A percentile compares a stretch with the other conserved stretches of the same genome.
phyloP scores from a whole-genome alignment of 2,888 invertebrate genomes.

The Macaria notata region DNA sequence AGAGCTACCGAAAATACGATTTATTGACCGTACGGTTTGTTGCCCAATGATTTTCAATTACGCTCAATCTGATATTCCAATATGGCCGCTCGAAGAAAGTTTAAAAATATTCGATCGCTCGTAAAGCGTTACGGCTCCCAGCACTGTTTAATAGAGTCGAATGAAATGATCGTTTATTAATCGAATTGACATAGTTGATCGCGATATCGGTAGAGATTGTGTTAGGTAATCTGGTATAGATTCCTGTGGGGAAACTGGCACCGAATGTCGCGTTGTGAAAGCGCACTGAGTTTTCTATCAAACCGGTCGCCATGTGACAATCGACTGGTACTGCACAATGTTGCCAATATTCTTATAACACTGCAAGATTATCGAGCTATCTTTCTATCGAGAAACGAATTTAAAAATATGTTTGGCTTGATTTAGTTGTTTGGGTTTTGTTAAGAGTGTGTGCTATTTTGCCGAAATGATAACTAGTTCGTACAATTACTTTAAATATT shows the following conservation, averaged over 20 bases:
- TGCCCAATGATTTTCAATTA: slow-evolving; percentile 38
- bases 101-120: slow-evolving; percentile 17
- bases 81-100: slow-evolving; percentile 19
- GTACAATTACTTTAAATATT: too few species aligned
- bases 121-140: slow-evolving; percentile 14
- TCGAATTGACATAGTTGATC: slow-evolving; percentile 1
- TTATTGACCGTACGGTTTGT: slow-evolving; percentile 31
- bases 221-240: slow-evolving; percentile 21
- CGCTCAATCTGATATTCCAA: slow-evolving; percentile 23
- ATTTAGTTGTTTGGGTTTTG: too few species aligned
- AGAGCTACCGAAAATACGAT: slow-evolving; percentile 37
- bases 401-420: too few species aligned
- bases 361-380: too few species aligned
- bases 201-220: slow-evolving; percentile 9
- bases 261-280: slow-evolving; percentile 59
- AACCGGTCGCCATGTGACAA: slow-evolving; percentile 55
- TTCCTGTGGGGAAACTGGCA: slow-evolving; percentile 48
- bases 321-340: slow-evolving; percentile 25
- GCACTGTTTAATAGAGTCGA: slow-evolving; percentile 4
- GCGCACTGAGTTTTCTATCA: slow-evolving; percentile 59
- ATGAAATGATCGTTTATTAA: not conserved
- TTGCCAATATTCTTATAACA: slow-evolving; percentile 1
- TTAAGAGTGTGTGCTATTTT: too few species aligned
- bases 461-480: too few species aligned
- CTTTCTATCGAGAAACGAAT: too few species aligned